Percentiles rank a stretch among this genome's conserved stretches.
phyloP scores from a whole-genome alignment of 2,797 vertebrate genomes.

The Leucoraja ocellata region DNA sequence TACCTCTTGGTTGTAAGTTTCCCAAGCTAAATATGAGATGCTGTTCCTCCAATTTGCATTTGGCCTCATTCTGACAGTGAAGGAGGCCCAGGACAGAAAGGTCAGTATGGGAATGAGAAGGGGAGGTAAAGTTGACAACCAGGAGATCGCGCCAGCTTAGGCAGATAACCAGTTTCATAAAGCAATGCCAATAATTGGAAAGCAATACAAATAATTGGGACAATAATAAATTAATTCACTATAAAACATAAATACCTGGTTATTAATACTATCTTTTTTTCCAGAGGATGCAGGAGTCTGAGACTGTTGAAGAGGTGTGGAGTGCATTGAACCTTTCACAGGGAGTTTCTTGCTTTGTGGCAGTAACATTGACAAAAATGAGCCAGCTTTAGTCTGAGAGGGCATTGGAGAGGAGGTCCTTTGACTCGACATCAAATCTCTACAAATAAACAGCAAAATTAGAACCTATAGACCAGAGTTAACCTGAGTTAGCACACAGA shows the following conservation, averaged over 20 bases:
- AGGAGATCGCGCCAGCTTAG: too few relatives aligned
- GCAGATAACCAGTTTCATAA: not conserved
- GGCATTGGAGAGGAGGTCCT: constrained; percentile 57
- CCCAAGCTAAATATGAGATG: too few relatives aligned
- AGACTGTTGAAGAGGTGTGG: constrained; percentile 58
- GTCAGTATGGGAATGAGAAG: too few relatives aligned
- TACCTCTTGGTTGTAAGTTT: too few relatives aligned
- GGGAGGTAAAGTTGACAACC: too few relatives aligned
- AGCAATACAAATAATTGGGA: not conserved
- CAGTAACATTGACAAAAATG: constrained; percentile 83
- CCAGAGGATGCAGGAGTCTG: constrained; percentile 56
- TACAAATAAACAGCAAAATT: constrained; percentile 47
- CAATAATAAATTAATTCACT: not conserved
- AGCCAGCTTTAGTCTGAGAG: constrained; percentile 71
- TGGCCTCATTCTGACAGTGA: too few relatives aligned
- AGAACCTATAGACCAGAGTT: not conserved
- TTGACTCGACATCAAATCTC: constrained; percentile 82
- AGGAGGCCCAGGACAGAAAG: too few relatives aligned
- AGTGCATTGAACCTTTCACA: constrained; percentile 52
- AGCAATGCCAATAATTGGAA: not conserved
- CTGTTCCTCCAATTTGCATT: too few relatives aligned
- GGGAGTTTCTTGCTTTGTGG: constrained; percentile 74
- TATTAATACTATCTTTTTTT: constrained; percentile 65
- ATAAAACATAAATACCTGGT: constrained; percentile 61
- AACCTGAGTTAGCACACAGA: not conserved